These are phyloP conservation scores for Gymnocephalus cernua DNA, from an alignment of 2,113 vertebrate species.

Conservation along the genomic window DNA sequence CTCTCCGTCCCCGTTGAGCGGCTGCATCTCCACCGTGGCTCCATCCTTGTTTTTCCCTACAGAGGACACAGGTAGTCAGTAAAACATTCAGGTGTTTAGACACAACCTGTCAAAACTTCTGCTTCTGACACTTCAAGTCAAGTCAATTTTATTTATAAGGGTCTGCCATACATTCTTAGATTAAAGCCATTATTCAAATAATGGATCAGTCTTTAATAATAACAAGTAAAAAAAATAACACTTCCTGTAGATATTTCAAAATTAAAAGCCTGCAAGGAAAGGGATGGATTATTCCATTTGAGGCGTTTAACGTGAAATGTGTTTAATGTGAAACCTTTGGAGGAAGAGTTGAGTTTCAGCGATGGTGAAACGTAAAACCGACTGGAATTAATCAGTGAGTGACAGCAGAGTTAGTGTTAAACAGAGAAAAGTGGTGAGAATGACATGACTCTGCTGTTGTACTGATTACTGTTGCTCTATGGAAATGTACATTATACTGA, in stretches of 20 bases:
- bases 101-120: not conserved
- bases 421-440: too few relatives aligned
- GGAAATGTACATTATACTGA: too few relatives aligned
- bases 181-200: not conserved
- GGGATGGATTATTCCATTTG: not conserved
- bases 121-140: not conserved
- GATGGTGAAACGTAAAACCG: too few relatives aligned
- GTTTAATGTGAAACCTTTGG: too few relatives aligned
- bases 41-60: conserved; percentile 91
- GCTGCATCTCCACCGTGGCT: conserved; percentile 93
- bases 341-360: too few relatives aligned
- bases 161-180: not conserved
- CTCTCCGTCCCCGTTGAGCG: conserved; percentile 92
- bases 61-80: not conserved
- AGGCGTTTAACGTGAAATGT: not conserved
- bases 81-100: not conserved
- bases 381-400: too few relatives aligned
- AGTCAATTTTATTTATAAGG: not conserved
- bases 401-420: too few relatives aligned
- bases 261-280: not conserved
- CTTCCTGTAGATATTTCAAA: not conserved
- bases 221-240: not conserved
- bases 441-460: too few relatives aligned
- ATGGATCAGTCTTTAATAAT: not conserved
- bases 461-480: too few relatives aligned